Base-by-base conservation (phyloP, 2,113 vertebrate genomes). In the Macrotis lagotis region DNA sequence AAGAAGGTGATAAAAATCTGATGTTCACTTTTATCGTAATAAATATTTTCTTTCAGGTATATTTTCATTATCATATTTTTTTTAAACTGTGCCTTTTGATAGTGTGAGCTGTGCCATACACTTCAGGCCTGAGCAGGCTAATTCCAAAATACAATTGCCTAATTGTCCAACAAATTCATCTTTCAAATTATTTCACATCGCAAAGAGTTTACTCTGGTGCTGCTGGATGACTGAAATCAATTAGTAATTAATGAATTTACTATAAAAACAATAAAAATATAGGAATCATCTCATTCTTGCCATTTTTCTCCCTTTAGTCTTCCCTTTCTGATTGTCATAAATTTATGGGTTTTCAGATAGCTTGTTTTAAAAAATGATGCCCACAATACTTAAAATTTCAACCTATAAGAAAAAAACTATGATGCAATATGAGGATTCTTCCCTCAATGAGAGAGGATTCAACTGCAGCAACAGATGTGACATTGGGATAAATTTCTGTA, bases 191-290 rank as follows among this genome's bases (percentile, higher is more conserved):
- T 49, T 94, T 92, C 31, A 9, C 91, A 93, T 95, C 25, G 94
- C 89, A 97, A 95, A 97, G 95, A 48, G 96, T 91, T 52, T 88
- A 96, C 94, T 97, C 97, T 97, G 97, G 96, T 96, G 91, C 96
- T 96, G 97, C 96, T 96, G 96, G 96, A 90, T 91, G 97, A 96
- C 97, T 97, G 97, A 96, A 91, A 51, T 97, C 97, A 97, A 93
- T 96, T 96, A 98, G 97, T 96, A 97, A 94, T 98, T 97, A 97
- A 92, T 97, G 94, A 97, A 97, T 97, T 98, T 98, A 97, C 97
- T 97, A 83, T 97, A 96, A 97, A 98, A 98, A 97, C 97, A 96
- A 97, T 94, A 92, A 96, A 97, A 95, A 94, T 91, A 96, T 96
- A 97, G 96, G 96, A 95, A 96, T 98, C 93, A 95, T 96, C 96